phyloP scores from a whole-genome alignment of 2,113 vertebrate species.

The Apteryx owenii region DNA sequence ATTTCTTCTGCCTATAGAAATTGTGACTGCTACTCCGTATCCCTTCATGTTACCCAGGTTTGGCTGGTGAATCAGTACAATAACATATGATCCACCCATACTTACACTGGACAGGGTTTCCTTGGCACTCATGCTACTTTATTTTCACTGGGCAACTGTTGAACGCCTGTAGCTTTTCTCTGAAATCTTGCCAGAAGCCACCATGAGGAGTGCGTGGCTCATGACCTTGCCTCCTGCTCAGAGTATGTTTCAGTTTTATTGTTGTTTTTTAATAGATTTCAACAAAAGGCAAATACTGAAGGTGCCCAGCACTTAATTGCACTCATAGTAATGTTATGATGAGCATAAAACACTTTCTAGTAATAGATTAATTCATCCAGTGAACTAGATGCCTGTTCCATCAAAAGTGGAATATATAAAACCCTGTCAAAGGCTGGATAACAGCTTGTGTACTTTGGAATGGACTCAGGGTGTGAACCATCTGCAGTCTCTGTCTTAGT shows the following conservation, averaged over 20 bases:
- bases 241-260: neutral
- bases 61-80: neutral
- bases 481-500: neutral
- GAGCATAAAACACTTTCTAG: neutral
- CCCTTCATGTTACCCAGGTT: neutral
- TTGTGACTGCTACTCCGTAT: neutral
- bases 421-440: neutral
- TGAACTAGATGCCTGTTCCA: neutral
- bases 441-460: neutral
- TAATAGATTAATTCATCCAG: neutral
- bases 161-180: neutral
- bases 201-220: neutral
- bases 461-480: neutral
- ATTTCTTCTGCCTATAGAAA: neutral
- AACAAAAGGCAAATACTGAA: neutral
- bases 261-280: neutral
- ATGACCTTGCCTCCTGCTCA: neutral
- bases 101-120: neutral
- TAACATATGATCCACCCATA: neutral
- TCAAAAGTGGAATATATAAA: neutral
- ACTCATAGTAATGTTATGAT: neutral
- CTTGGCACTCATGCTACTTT: neutral
- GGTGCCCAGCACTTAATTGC: neutral
- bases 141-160: neutral
- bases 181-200: neutral